These are phyloP conservation scores for Triplophysa bombifrons DNA, from an alignment of 2,797 vertebrate species.

Conservation along the genomic window DNA sequence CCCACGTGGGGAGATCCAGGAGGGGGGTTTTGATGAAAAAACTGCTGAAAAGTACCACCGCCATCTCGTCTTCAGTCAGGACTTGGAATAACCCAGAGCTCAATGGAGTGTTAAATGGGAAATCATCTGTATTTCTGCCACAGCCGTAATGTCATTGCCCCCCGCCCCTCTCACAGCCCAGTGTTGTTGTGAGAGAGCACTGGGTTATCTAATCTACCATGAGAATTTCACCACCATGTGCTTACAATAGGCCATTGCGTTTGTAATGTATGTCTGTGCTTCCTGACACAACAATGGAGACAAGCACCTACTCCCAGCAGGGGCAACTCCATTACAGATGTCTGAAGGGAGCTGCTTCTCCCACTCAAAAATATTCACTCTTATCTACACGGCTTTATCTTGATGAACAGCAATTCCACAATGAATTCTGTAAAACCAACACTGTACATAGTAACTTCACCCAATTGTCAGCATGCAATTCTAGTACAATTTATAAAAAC, in stretches of 20 bases:
- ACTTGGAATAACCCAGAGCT: conserved; percentile 78
- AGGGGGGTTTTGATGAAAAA: conserved; percentile 67
- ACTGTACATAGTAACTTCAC: background rate
- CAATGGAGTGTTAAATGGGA: conserved; percentile 91
- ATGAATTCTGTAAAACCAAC: background rate
- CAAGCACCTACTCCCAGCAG: conserved; percentile 72
- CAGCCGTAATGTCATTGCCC: conserved; percentile 80
- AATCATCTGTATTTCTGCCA: conserved; percentile 86
- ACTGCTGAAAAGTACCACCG: conserved; percentile 65
- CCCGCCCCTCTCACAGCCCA: conserved; percentile 2
- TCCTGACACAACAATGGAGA: conserved; percentile 66
- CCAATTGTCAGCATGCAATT: background rate
- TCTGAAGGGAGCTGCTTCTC: conserved; percentile 55
- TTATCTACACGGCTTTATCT: background rate
- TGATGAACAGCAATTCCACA: conserved; percentile 28
- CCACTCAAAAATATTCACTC: conserved; percentile 21
- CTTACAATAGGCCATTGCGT: conserved; percentile 75
- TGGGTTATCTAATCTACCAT: conserved; percentile 62
- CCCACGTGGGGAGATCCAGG: conserved; percentile 68
- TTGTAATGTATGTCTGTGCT: conserved; percentile 69
- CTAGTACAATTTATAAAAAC: background rate
- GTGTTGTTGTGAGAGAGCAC: conserved; percentile 55
- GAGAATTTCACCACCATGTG: conserved; percentile 63
- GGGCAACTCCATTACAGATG: conserved; percentile 73
- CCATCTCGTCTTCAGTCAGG: conserved; percentile 69